Evolutionary conservation across 1,140 invertebrate genomes (phyloP), one percentile per base, ranked within the genome.

Genomic region (Brachionus rubens): DNA sequence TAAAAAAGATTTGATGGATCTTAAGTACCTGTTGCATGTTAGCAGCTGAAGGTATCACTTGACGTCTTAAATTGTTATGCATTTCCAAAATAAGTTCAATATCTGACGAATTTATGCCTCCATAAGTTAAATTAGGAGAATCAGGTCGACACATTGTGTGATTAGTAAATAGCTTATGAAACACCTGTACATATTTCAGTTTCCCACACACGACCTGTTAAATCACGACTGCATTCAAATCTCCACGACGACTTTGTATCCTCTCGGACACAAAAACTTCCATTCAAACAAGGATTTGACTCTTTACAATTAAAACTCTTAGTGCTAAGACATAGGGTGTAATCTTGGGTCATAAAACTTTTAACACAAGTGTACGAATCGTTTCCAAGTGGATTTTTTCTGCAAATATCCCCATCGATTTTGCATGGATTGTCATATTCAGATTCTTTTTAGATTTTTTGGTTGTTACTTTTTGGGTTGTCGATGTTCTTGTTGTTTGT

Each of bases 1-100:
- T 70, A 65, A 46, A 24, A 24, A 21, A n/a, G n/a, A n/a, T n/a
- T n/a, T n/a, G n/a, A n/a, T n/a, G n/a, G n/a, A n/a, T n/a, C n/a
- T n/a, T n/a, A n/a, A n/a, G 2, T 48, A 70, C 43, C 50, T 70
- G 26, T 76, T 59, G 48, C 72, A 76, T 76, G 21, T 76, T 76
- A 28, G 50, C 24, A n/a, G 72, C 72, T 10, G 30, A 43, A 7
- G 72, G 72, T 40, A 14, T 12, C 7, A 76, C 72, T 4, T 62
- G 2, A 46, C 46, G 28, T 76, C 72, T 36, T 7, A 76, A 28
- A 43, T 19, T 76, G 41, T 59, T 76, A 19, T 76, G 72, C 36
- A 47, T 56, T 3, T 62, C 30, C 19, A 76, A 41, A 40, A 76
- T 76, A 5, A 36, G 10, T 16, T 76, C 52, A 26, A 72, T 72